Conservation (phyloP, 2,113 vertebrate species). For the Octodon degus region DNA sequence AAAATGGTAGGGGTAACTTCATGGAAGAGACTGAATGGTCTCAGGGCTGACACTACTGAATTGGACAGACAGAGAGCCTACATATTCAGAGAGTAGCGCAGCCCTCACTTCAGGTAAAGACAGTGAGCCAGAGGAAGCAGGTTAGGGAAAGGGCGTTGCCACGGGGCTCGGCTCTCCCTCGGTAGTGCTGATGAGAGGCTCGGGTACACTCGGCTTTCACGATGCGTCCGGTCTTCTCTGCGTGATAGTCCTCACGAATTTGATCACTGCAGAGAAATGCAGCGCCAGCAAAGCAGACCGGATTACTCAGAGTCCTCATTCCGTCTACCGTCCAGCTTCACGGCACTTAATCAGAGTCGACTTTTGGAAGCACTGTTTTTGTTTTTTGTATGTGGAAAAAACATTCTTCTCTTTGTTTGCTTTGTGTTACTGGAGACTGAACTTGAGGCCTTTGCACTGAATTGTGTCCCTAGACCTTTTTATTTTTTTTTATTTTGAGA, state of each 20-base stretch:
- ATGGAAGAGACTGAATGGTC: neutral
- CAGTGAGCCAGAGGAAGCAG: neutral
- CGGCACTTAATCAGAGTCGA: neutral
- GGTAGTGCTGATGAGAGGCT: accelerated
- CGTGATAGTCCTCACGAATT: too few relatives aligned
- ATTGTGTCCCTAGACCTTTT: neutral
- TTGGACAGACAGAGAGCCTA: neutral
- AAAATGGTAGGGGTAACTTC: neutral
- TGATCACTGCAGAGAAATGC: neutral
- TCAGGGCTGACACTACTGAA: neutral
- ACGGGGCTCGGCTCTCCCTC: neutral
- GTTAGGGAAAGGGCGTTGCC: neutral
- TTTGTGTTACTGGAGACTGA: neutral
- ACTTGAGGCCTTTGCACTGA: neutral
- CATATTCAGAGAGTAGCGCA: neutral
- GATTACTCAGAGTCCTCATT: neutral
- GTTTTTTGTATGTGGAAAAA: neutral
- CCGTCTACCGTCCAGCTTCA: neutral
- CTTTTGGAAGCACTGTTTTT: neutral
- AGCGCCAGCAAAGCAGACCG: neutral
- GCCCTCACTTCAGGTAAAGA: neutral
- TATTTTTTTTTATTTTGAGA: neutral
- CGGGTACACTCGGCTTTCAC: accelerated
- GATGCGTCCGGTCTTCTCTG: neutral
- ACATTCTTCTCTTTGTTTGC: neutral